Conservation (phyloP, 92 coral and sea anemone genomes). For the Anthopleura xanthogrammica region DNA sequence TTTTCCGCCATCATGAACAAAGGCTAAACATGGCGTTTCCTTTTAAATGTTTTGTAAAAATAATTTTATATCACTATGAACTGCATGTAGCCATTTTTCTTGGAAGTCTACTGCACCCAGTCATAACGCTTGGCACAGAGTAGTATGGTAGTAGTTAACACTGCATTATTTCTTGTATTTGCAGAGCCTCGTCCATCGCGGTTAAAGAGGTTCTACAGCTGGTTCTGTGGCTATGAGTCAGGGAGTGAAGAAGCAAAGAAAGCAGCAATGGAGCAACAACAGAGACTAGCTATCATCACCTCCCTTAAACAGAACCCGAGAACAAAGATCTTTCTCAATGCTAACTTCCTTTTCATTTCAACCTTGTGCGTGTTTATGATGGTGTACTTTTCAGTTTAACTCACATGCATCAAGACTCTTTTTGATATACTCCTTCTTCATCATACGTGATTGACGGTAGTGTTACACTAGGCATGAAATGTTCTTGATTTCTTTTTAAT, state of each 20-base stretch:
- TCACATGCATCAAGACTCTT: background rate
- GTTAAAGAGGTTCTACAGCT: constrained; percentile 56
- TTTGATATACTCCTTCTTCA: no score
- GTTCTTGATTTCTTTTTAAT: no score
- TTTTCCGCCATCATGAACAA: no score
- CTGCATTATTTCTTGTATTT: background rate
- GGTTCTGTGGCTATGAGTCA: constrained; percentile 95
- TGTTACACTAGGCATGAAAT: no score
- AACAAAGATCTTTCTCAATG: constrained; percentile 65
- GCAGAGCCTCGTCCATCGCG: constrained; percentile 17
- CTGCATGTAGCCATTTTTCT: no score
- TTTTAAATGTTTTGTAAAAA: no score
- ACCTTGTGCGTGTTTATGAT: constrained; percentile 65
- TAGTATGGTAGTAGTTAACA: background rate
- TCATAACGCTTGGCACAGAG: background rate
- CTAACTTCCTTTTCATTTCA: constrained; percentile 65
- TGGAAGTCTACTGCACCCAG: no score
- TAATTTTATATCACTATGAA: no score
- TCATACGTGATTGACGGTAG: no score
- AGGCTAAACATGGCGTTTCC: no score
- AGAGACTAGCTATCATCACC: constrained; percentile 56
- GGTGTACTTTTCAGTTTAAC: constrained; percentile 67
- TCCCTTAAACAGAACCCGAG: constrained; percentile 72
- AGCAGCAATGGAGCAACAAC: constrained; percentile 71
- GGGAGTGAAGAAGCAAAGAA: constrained; percentile 64